phyloP scores from a whole-genome alignment of 1,140 invertebrate species.

The Drosophila busckii region DNA sequence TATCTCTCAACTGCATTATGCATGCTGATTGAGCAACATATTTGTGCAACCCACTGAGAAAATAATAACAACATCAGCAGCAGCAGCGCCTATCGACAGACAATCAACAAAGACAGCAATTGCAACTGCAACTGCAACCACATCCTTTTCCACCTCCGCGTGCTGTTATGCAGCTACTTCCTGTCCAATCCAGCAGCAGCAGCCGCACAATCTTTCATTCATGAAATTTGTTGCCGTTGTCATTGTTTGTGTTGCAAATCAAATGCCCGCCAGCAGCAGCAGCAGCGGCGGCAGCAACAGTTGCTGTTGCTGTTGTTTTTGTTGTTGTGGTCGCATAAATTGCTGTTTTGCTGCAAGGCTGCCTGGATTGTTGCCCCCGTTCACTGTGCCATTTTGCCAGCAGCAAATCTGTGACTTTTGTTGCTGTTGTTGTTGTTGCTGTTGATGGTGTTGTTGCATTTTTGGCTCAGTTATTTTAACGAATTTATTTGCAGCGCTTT shows the following conservation, averaged over 20 bases:
- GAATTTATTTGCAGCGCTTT: conserved; percentile 77
- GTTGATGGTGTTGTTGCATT: conserved; percentile 38
- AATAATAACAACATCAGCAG: too few species aligned
- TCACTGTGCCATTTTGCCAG: conserved; percentile 57
- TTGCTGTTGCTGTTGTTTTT: conserved; percentile 16
- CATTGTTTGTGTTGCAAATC: conserved; percentile 77
- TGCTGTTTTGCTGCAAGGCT: conserved; percentile 32
- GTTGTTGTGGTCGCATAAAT: conserved; percentile 57
- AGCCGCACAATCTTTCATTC: conserved; percentile 69
- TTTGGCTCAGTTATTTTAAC: conserved; percentile 74
- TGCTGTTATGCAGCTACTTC: conserved; percentile 76
- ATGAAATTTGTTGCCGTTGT: conserved; percentile 78
- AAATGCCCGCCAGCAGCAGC: conserved; percentile 65
- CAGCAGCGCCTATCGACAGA: conserved; percentile 73
- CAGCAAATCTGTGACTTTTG: conserved; percentile 47
- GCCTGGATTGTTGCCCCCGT: conserved; percentile 45
- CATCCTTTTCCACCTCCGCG: conserved; percentile 77
- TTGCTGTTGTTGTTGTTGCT: conserved; percentile 6
- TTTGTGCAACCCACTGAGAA: conserved; percentile 74
- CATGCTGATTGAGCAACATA: conserved; percentile 77
- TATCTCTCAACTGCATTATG: conserved; percentile 65
- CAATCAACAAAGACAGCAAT: conserved; percentile 57
- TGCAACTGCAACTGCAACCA: conserved; percentile 46
- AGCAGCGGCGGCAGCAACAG: conserved; percentile 18
- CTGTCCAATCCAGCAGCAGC: too few species aligned